Conservation (phyloP, 1,140 invertebrate species). For the Diachasma alloeum region DNA sequence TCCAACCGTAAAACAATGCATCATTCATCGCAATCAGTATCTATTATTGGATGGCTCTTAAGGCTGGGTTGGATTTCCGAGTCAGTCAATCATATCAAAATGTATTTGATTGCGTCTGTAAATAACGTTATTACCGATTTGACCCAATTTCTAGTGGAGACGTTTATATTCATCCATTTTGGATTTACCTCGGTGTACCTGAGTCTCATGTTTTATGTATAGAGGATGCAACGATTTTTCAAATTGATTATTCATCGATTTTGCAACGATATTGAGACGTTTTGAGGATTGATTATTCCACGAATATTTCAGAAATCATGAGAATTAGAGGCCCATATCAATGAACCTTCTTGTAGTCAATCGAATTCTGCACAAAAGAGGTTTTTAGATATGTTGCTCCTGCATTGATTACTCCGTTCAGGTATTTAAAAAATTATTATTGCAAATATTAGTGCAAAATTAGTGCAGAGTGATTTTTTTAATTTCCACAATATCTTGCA, state of each 20-base stretch:
- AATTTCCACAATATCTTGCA: too few relatives aligned
- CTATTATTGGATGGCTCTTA: conserved; percentile 48
- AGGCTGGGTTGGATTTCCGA: conserved; percentile 33
- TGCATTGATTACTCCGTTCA: too few relatives aligned
- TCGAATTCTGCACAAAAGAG: too few relatives aligned
- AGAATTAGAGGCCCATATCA: too few relatives aligned
- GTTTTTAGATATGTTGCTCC: too few relatives aligned
- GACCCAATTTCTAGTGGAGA: conserved; percentile 12
- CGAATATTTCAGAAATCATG: too few relatives aligned
- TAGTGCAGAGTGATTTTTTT: too few relatives aligned
- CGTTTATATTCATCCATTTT: neutral
- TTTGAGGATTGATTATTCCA: too few relatives aligned
- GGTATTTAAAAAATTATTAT: too few relatives aligned
- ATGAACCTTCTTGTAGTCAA: too few relatives aligned
- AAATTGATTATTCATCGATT: neutral
- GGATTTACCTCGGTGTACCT: neutral
- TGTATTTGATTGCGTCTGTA: conserved; percentile 35
- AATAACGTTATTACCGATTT: neutral
- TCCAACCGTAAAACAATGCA: conserved; percentile 43
- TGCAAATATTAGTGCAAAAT: too few relatives aligned
- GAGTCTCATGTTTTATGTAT: neutral
- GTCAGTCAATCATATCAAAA: conserved; percentile 43
- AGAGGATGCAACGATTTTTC: neutral
- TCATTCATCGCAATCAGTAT: conserved; percentile 36
- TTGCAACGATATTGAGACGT: neutral